phyloP scores from a whole-genome alignment of 2,797 vertebrate species.

The Uromys caudimaculatus region DNA sequence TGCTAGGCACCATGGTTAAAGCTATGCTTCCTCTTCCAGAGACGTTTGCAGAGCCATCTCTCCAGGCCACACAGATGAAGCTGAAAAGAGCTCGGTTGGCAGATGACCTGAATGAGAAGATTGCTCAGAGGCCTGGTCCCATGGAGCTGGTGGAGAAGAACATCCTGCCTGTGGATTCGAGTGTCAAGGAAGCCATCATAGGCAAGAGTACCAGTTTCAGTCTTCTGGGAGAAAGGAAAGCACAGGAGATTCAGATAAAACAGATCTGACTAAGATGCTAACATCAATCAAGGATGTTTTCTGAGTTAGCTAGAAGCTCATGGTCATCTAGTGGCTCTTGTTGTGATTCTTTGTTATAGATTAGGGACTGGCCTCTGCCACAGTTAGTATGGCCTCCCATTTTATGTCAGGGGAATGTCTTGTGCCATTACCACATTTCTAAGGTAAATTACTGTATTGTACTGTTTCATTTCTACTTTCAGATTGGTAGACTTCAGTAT shows the following conservation, averaged over 20 bases:
- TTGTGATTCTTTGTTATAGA: not conserved
- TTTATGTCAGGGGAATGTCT: not conserved
- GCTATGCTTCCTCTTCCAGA: constrained; percentile 87
- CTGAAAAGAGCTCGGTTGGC: constrained; percentile 95
- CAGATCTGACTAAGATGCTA: constrained; percentile 44
- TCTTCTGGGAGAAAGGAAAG: constrained; percentile 17
- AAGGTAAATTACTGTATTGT: not conserved
- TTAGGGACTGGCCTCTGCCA: not conserved
- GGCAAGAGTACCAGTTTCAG: constrained; percentile 86
- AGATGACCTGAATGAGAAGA: constrained; percentile 97
- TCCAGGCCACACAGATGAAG: constrained; percentile 98
- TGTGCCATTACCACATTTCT: constrained; percentile 17
- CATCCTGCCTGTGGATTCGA: constrained; percentile 95
- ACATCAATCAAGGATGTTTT: not conserved
- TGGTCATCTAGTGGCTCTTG: not conserved
- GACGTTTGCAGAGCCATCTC: constrained; percentile 94
- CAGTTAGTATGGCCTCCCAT: not conserved
- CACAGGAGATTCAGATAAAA: constrained; percentile 28
- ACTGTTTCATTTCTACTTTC: constrained; percentile 11
- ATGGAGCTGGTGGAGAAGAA: constrained; percentile 99
- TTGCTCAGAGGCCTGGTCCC: constrained; percentile 95
- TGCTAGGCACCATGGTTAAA: constrained; percentile 39
- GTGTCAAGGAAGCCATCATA: constrained; percentile 91
- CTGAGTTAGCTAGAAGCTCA: constrained; percentile 10
- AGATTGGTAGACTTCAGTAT: not conserved